Evolutionary conservation across 1,140 invertebrate genomes (phyloP).

Genomic region (Dreissena polymorpha): DNA sequence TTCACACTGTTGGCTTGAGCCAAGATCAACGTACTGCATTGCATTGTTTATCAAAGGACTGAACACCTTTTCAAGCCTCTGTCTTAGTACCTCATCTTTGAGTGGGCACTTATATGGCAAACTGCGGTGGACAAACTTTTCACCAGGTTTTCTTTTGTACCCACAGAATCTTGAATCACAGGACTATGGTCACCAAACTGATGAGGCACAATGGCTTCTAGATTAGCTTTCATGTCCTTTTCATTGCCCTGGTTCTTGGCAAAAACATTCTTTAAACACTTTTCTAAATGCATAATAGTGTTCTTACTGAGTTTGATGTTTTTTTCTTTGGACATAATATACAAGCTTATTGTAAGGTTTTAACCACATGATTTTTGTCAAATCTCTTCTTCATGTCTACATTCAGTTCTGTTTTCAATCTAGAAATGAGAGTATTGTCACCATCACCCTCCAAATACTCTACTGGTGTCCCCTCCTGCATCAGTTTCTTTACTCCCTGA

Average conservation of each 20-base stretch:
- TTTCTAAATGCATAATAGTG: background rate
- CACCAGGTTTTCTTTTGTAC: background rate
- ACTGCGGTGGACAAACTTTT: conserved; percentile 1
- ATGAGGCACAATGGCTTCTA: conserved; percentile 6
- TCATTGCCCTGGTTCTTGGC: background rate
- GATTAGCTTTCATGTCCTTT: background rate
- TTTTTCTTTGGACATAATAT: background rate
- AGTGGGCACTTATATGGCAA: conserved; percentile 1
- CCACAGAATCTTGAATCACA: conserved; percentile 14
- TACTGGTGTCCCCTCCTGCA: background rate
- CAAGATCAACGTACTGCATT: no score
- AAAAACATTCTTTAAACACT: conserved; percentile 10
- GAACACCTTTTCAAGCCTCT: conserved; percentile 9
- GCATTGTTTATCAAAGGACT: no score
- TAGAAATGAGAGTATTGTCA: background rate
- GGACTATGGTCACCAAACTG: conserved; percentile 8
- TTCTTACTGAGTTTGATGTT: conserved; percentile 19
- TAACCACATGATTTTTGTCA: conserved; percentile 8
- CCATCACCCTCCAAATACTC: background rate
- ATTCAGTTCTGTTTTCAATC: background rate
- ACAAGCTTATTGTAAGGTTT: background rate
- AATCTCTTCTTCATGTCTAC: background rate
- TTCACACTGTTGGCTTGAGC: no score
- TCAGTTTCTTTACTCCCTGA: background rate
- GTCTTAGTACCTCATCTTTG: background rate